Base-by-base conservation (phyloP, 2,888 invertebrate species). In the Asteroscopus sphinx region DNA sequence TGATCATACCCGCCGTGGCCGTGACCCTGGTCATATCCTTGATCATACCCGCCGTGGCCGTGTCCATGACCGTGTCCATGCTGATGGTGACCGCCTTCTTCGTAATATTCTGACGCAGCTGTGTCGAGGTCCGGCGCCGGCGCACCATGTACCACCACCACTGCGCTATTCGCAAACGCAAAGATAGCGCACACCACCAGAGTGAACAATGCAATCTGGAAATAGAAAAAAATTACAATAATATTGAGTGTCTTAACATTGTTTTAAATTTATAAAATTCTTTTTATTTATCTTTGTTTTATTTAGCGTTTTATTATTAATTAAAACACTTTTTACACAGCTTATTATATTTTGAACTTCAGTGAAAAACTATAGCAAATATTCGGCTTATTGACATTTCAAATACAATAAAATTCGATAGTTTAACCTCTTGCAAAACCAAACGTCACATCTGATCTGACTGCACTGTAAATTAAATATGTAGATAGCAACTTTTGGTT, bases 131-230 rank as follows among this genome's bases (percentile, higher is more conserved):
- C 48, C 9, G 21, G 45, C 3, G 32, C 39, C 3, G 21, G 21
- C 0, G 12, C 47, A 11, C 2, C 12, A n/a, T 13, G 11, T 12
- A 3, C 15, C 5, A 28, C 36, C 1, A 47, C 7, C 9, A 39
- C n/a, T 8, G 15, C 40, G n/a, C 13, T 44, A 25, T 21, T 28
- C 1, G 45, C 26, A 2, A 35, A 3, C 21, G 46, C 51, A 1
- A 58, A 30, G 11, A 55, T 13, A 13, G 71, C 51, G 45, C 71
- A 45, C 5, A 15, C 46, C 28, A 52, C n/a, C 21, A 67, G 15
- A 5, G 60, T 12, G 32, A 68, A 55, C 0, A 70, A 54, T 15
- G 37, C 2, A 35, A 70, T 48, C 68, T 68, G 48, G 3, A 65
- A 70, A 40, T 26, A 5, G n/a, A 28, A 28, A 17, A 21, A 45